Evolutionary conservation across 1,140 invertebrate species (phyloP).

Genomic region (Achatina immaculata): DNA sequence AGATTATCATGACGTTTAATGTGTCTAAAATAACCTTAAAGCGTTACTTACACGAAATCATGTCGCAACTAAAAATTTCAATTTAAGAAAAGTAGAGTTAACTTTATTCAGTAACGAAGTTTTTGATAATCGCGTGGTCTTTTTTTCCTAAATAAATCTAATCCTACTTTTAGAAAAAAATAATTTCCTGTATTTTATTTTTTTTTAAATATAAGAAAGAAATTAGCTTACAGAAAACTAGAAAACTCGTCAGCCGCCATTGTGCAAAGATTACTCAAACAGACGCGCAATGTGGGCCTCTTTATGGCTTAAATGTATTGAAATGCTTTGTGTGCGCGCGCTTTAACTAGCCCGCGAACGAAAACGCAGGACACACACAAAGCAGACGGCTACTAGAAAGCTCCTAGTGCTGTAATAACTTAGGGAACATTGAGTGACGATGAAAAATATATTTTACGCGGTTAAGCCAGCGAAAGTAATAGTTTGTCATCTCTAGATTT

Average conservation of each 20-base stretch:
- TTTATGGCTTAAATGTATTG: not conserved
- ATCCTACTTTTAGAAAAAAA: too few species aligned
- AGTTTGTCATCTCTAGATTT: not conserved
- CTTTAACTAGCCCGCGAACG: not conserved
- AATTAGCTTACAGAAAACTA: not conserved
- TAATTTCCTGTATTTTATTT: too few species aligned
- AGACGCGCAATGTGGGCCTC: not conserved
- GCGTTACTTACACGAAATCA: too few species aligned
- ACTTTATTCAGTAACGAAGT: too few species aligned
- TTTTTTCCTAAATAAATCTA: too few species aligned
- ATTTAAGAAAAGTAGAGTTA: too few species aligned
- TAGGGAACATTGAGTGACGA: not conserved
- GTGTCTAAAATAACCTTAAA: too few species aligned
- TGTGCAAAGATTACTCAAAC: not conserved
- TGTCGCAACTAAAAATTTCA: too few species aligned
- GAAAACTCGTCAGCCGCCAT: not conserved
- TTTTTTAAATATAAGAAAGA: not conserved
- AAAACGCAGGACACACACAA: not conserved
- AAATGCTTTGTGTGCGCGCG: not conserved
- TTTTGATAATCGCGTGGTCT: too few species aligned
- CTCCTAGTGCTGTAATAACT: not conserved
- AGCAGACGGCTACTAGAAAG: not conserved
- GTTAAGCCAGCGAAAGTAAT: not conserved
- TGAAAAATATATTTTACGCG: not conserved
- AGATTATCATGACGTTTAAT: too few species aligned